phyloP scores from a whole-genome alignment of 2,888 invertebrate species.

The Scaptomyza polygonia region DNA sequence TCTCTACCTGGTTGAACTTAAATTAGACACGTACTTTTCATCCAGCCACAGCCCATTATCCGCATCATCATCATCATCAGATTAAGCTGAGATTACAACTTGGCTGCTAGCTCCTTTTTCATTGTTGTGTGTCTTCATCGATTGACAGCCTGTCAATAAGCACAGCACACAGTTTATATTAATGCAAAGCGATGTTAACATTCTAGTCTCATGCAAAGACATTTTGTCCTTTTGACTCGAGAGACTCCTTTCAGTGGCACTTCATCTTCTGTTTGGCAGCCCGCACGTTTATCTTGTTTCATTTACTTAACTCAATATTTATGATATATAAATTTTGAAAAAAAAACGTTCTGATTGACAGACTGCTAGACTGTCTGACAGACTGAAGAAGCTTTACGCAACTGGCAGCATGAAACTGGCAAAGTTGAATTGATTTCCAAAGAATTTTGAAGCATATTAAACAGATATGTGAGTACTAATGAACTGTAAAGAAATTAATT shows the following conservation, averaged over 20 bases:
- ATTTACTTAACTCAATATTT: conserved; percentile 67
- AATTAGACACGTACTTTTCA: conserved; percentile 43
- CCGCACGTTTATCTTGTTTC: conserved; percentile 19
- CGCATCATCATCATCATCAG: conserved; percentile 39
- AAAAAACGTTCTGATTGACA: conserved; percentile 5
- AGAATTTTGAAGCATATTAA: conserved; percentile 27
- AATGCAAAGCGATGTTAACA: neutral
- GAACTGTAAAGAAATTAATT: no score
- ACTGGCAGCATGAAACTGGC: conserved; percentile 26
- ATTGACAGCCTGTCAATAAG: conserved; percentile 49
- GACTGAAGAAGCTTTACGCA: conserved; percentile 4
- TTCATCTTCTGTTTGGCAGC: neutral
- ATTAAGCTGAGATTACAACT: conserved; percentile 24
- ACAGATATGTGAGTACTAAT: conserved; percentile 1
- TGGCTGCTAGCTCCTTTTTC: conserved; percentile 18
- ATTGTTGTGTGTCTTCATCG: conserved; percentile 41
- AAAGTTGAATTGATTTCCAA: conserved; percentile 41
- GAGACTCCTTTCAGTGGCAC: neutral
- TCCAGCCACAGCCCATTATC: conserved; percentile 28
- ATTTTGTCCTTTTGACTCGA: conserved; percentile 13
- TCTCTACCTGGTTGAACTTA: conserved; percentile 10
- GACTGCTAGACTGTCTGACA: conserved; percentile 10
- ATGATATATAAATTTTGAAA: conserved; percentile 14
- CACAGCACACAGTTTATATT: neutral
- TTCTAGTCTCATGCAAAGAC: neutral